A percentile compares a stretch with the other conserved stretches of the same genome.
phyloP scores from a whole-genome alignment of 1,140 invertebrate genomes.

The Caerostris extrusa region DNA sequence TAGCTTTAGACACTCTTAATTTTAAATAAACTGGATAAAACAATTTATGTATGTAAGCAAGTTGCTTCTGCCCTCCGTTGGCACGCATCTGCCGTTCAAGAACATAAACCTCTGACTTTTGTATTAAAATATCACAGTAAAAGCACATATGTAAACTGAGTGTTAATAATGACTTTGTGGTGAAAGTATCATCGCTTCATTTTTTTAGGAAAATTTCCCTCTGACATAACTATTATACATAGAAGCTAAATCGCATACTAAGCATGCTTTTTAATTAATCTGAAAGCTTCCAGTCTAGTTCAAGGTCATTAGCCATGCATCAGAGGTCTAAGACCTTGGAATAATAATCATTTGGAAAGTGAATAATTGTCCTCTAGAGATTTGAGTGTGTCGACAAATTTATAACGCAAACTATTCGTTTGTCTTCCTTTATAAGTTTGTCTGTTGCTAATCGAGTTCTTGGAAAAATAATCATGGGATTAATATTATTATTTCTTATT shows the following conservation, averaged over 20 bases:
- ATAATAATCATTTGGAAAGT: slow-evolving; percentile 4
- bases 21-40: no score
- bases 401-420: not conserved
- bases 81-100: not conserved
- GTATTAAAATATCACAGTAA: not conserved
- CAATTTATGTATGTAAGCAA: not conserved
- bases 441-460: not conserved
- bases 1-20: no score
- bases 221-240: not conserved
- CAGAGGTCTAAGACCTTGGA: slow-evolving; percentile 45
- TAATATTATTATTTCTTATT: no score
- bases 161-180: not conserved
- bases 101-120: not conserved
- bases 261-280: not conserved
- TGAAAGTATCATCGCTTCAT: not conserved
- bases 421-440: not conserved
- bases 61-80: not conserved
- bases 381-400: not conserved
- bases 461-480: not conserved
- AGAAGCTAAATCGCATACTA: not conserved
- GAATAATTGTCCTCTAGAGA: not conserved
- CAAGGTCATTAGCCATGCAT: slow-evolving; percentile 38
- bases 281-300: slow-evolving; percentile 26
- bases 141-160: not conserved
- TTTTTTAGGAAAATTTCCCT: not conserved